A percentile compares a stretch with the other conserved stretches of the same genome.
Evolutionary conservation across 2,888 invertebrate genomes (phyloP).

Genomic region (Syrista parreyssii): DNA sequence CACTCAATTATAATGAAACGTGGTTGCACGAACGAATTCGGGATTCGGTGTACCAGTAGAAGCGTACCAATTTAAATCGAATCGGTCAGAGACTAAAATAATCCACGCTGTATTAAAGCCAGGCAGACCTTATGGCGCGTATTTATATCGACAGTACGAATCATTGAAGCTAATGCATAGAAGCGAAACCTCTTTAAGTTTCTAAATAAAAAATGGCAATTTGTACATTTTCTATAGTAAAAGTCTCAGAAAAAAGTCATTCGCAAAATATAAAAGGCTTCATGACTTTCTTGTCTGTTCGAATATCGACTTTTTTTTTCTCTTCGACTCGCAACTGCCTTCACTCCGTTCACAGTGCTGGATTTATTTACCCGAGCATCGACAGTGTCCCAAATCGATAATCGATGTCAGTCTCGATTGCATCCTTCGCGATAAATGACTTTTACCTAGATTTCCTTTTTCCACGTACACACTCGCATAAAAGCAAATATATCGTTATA

Average conservation of each 20-base stretch:
- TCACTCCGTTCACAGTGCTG: background rate
- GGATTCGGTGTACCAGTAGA: background rate
- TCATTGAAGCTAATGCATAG: background rate
- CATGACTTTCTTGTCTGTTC: background rate
- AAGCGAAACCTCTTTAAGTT: background rate
- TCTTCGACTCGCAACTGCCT: background rate
- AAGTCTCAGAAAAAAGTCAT: background rate
- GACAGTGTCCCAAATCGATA: background rate
- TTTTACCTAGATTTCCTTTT: background rate
- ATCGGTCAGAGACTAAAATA: background rate
- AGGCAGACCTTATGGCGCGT: background rate
- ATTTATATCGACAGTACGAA: background rate
- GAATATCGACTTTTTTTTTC: background rate
- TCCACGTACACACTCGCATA: background rate
- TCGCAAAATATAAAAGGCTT: background rate
- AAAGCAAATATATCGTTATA: background rate
- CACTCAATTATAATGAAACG: background rate
- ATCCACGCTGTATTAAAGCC: background rate
- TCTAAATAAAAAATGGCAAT: background rate
- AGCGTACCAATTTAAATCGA: background rate
- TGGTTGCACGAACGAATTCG: background rate
- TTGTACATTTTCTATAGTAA: background rate
- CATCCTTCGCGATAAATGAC: background rate
- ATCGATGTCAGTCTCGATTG: background rate
- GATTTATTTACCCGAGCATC: background rate